Conservation (phyloP, 2,113 vertebrate species). For the Brienomyrus longianalis region DNA sequence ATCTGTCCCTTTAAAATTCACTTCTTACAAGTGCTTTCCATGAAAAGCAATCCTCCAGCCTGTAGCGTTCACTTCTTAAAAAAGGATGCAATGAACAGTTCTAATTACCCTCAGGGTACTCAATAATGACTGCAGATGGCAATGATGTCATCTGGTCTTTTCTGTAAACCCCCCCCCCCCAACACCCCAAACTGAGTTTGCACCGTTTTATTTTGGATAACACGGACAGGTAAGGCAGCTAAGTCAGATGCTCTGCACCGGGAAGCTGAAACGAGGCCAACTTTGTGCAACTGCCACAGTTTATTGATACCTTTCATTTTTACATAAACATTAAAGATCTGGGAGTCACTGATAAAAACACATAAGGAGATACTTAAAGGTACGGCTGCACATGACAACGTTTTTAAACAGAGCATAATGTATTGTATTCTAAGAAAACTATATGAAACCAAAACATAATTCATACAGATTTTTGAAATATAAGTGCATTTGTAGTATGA, state of each 20-base stretch:
- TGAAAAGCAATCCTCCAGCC: not conserved
- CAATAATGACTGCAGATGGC: not conserved
- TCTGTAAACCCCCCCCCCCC: not conserved
- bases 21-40: not conserved
- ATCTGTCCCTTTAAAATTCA: not conserved
- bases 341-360: not conserved
- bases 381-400: not conserved
- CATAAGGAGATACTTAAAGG: not conserved
- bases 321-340: not conserved
- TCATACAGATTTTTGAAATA: not conserved
- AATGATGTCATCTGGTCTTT: not conserved
- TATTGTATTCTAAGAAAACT: not conserved
- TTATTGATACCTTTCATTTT: not conserved
- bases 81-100: not conserved
- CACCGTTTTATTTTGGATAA: not conserved
- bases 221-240: not conserved
- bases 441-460: not conserved
- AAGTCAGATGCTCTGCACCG: not conserved
- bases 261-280: not conserved
- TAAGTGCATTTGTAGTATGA: not conserved
- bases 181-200: not conserved
- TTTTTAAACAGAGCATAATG: not conserved
- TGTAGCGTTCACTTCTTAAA: not conserved
- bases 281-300: not conserved
- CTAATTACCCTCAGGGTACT: not conserved